Evolutionary conservation across 64 coral and sea anemone species (phyloP), one percentile per base, ranked within the genome.

Genomic region (Acropora yongei): DNA sequence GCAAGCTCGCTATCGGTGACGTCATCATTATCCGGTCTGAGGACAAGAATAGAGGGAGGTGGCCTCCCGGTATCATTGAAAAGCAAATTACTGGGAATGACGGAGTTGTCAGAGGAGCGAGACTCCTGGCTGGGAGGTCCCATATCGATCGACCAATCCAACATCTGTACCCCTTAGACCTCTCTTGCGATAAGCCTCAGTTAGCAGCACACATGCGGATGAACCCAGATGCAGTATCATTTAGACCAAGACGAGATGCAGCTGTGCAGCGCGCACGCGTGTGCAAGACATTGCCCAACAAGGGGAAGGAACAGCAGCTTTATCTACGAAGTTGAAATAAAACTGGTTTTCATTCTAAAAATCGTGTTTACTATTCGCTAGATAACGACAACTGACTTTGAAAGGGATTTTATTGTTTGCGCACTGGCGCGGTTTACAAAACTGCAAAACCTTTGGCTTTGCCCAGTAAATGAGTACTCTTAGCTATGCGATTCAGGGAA

Each of bases 221-320:
- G 19, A 71, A 71, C 68, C 10, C 61, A 66, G 67, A n/a, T 1
- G 17, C 3, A 7, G 18, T 7, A 2, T n/a, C 16, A 13, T 63
- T 12, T 1, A 8, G 14, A 20, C 30, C 8, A 71, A n/a, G 67
- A 2, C 16, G 19, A 71, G 67, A 19, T 7, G 67, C 3, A 19
- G 30, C 4, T 4, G 19, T 71, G 18, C 68, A 71, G 18, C 18
- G 19, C 68, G 19, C 19, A 20, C 8, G 68, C 4, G 18, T 71
- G 68, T 63, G 58, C 58, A 71, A n/a, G 68, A 71, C 19, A 71
- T 71, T 71, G 17, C 68, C 68, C 68, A 71, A 71, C 18, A 71
- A 39, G 68, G 8, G 17, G 63, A 71, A 39, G 19, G 68, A n/a
- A 71, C 68, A 71, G 30, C 30, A 30, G 30, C 30, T 30, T 30